These are phyloP conservation scores for Macrotrachela quadricornifera DNA, from an alignment of 1,140 invertebrate species.

Conservation along the genomic window DNA sequence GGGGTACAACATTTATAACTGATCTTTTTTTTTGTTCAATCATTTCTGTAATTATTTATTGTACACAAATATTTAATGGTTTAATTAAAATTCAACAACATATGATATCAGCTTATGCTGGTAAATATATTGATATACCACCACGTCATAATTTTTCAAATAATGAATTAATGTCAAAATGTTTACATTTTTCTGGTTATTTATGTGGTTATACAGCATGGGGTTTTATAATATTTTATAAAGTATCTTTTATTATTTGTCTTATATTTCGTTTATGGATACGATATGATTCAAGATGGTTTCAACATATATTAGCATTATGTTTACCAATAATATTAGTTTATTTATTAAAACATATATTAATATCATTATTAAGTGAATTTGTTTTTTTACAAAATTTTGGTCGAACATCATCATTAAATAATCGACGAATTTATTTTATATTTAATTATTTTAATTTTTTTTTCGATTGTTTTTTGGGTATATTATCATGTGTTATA, in stretches of 20 bases:
- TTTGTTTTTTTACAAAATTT: background rate
- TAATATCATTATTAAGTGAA: background rate
- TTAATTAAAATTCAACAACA: background rate
- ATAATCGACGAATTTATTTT: background rate
- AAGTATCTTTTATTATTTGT: background rate
- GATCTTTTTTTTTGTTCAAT: background rate
- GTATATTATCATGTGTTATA: background rate
- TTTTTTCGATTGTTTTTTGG: background rate
- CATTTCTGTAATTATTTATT: background rate
- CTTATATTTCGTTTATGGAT: background rate
- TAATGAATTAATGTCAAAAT: background rate
- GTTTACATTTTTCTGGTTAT: background rate
- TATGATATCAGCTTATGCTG: background rate
- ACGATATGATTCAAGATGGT: background rate
- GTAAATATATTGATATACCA: background rate
- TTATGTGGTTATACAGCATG: background rate
- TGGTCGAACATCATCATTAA: background rate
- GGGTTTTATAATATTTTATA: background rate
- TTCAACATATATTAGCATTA: background rate
- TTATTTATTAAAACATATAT: background rate
- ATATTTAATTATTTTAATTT: background rate
- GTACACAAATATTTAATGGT: background rate
- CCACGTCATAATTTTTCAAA: background rate
- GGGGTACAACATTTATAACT: too few species aligned
- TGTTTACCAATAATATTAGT: background rate